These are phyloP conservation scores for Apoda limacodes DNA, from an alignment of 2,888 invertebrate species.

Conservation along the genomic window DNA sequence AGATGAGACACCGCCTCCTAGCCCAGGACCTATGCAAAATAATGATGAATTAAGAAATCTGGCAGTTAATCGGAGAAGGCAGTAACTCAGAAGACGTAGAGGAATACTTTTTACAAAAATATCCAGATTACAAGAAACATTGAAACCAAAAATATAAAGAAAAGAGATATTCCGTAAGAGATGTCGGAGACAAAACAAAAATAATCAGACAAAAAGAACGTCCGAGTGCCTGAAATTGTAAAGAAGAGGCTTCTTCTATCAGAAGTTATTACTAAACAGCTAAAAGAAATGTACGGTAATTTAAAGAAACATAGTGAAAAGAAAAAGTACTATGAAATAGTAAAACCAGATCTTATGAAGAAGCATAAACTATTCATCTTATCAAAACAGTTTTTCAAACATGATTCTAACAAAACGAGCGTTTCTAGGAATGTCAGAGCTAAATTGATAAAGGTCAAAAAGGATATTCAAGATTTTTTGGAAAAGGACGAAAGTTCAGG, in stretches of 20 bases:
- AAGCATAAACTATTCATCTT: slow-evolving; percentile 13
- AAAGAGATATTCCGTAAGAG: slow-evolving; percentile 14
- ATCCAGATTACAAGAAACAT: slow-evolving; percentile 13
- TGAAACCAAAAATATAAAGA: slow-evolving; percentile 13
- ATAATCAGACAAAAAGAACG: slow-evolving; percentile 12
- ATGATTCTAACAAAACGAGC: slow-evolving; percentile 6
- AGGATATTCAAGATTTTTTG: slow-evolving; percentile 15
- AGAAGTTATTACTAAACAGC: too few relatives aligned
- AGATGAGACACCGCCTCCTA: slow-evolving; percentile 16
- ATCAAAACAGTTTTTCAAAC: slow-evolving; percentile 10
- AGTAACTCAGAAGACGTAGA: too few relatives aligned
- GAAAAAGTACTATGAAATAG: slow-evolving; percentile 14
- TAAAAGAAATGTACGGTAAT: slow-evolving; percentile 8
- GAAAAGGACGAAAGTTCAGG: slow-evolving; percentile 20
- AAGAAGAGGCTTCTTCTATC: slow-evolving; percentile 14
- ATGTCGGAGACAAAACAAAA: too few relatives aligned
- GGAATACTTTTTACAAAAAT: slow-evolving; percentile 16
- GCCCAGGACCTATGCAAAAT: too few relatives aligned
- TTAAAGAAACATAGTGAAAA: slow-evolving; percentile 14
- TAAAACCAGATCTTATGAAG: slow-evolving; percentile 14
- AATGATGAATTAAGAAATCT: too few relatives aligned
- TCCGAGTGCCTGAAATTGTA: slow-evolving; percentile 12
- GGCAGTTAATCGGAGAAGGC: too few relatives aligned
- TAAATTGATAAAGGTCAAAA: slow-evolving; percentile 13
- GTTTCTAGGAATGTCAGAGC: slow-evolving; percentile 10